phyloP scores from a whole-genome alignment of 2,113 vertebrate species.

The Rhinogobius similis region DNA sequence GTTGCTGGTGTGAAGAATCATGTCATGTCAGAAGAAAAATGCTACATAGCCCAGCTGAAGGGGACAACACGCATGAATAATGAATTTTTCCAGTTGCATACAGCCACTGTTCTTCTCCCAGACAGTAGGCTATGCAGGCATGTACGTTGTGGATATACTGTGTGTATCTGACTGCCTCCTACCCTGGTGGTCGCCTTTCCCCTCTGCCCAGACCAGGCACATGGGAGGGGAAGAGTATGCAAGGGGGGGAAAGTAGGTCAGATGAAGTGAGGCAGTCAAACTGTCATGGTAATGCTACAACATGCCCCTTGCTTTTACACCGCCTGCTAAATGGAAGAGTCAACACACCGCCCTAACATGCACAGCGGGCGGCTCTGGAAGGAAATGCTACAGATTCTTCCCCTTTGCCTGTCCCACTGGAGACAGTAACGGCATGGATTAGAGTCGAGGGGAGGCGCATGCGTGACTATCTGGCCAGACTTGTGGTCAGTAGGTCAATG shows the following conservation, averaged over 20 bases:
- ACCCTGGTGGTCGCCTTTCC: slow-evolving; percentile 60
- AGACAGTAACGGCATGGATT: slow-evolving; percentile 49
- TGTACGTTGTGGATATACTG: slow-evolving; percentile 37
- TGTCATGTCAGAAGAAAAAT: neutral
- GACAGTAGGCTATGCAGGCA: slow-evolving; percentile 36
- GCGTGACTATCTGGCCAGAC: slow-evolving; percentile 31
- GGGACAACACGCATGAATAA: slow-evolving; percentile 27
- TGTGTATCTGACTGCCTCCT: slow-evolving; percentile 50
- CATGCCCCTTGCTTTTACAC: slow-evolving; percentile 31
- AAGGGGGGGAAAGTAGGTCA: slow-evolving; percentile 76
- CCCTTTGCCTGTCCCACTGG: neutral
- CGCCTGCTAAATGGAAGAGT: slow-evolving; percentile 14
- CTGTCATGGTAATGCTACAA: slow-evolving; percentile 36
- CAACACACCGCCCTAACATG: slow-evolving; percentile 17
- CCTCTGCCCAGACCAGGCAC: slow-evolving; percentile 42
- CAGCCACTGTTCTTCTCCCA: slow-evolving; percentile 24
- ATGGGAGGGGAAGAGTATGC: slow-evolving; percentile 34
- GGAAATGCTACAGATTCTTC: neutral
- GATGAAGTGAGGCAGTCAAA: slow-evolving; percentile 63
- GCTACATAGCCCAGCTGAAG: neutral
- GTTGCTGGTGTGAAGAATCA: slow-evolving; percentile 11
- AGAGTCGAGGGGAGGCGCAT: slow-evolving; percentile 29
- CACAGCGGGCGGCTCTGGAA: slow-evolving; percentile 20
- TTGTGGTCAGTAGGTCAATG: slow-evolving; percentile 67
- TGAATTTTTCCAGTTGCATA: slow-evolving; percentile 15